Conservation (phyloP, 2,888 invertebrate species). For the Eristalis intricaria region DNA sequence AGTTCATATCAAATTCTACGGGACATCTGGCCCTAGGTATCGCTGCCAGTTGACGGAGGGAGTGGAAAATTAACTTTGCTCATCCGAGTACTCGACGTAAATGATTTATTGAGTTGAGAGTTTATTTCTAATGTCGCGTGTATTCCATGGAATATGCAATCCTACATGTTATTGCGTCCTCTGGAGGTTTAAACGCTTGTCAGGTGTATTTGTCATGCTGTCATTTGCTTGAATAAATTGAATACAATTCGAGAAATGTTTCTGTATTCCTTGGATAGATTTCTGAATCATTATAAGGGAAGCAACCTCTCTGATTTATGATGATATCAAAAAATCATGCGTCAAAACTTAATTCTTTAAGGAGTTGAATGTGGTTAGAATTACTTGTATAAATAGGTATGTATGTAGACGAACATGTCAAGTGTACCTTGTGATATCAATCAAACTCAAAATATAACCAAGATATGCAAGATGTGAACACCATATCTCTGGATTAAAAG, state of each 20-base stretch:
- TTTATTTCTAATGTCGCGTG: conserved; percentile 29
- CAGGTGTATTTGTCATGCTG: conserved; percentile 44
- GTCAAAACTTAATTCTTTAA: not conserved
- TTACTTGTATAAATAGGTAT: no score
- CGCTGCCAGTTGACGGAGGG: not conserved
- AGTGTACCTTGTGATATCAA: no score
- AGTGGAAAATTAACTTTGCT: conserved; percentile 42
- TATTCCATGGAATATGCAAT: conserved; percentile 16
- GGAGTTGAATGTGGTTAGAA: no score
- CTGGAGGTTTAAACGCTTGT: conserved; percentile 18
- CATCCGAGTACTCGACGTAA: conserved; percentile 36
- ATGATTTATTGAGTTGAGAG: conserved; percentile 51
- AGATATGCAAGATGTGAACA: no score
- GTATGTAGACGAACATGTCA: no score
- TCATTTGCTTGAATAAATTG: conserved; percentile 29
- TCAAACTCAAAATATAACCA: no score
- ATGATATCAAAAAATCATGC: not conserved
- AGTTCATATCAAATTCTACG: conserved; percentile 4
- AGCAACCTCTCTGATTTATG: not conserved
- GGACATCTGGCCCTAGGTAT: conserved; percentile 10
- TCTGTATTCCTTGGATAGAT: not conserved
- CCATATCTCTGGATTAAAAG: no score
- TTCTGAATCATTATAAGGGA: not conserved
- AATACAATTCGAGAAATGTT: conserved; percentile 22
- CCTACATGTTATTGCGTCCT: not conserved